Conservation (phyloP, 2,113 vertebrate species). For the Neofelis nebulosa region DNA sequence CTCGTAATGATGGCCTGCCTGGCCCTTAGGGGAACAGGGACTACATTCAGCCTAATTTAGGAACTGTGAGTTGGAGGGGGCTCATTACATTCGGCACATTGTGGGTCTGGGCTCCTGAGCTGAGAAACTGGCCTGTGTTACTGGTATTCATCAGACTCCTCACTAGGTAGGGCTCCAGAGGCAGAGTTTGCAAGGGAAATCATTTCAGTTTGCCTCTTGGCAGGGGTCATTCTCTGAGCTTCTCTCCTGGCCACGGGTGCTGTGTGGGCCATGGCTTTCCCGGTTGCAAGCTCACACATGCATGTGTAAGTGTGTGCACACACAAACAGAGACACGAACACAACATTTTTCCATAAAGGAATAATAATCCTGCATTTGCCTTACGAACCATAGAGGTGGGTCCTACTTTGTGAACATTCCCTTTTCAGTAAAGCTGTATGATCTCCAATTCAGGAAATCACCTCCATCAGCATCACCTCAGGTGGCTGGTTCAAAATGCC, state of each 20-base stretch:
- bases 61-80: not conserved
- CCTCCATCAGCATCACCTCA: not conserved
- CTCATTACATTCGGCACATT: not conserved
- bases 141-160: not conserved
- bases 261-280: not conserved
- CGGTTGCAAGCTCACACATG: not conserved
- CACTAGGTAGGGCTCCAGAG: not conserved
- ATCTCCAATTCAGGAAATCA: not conserved
- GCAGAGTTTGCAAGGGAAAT: constrained; percentile 72
- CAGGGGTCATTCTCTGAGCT: not conserved
- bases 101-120: constrained; percentile 20
- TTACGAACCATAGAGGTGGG: not conserved
- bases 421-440: not conserved
- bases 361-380: not conserved
- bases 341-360: not conserved
- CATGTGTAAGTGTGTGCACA: not conserved
- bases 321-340: not conserved
- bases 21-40: constrained; percentile 25
- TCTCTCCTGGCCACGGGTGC: not conserved
- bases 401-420: not conserved
- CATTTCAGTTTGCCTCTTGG: constrained; percentile 50
- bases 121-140: not conserved
- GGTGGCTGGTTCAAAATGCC: not conserved
- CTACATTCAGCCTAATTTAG: constrained; percentile 60
- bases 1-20: not conserved